These are phyloP conservation scores for Microtus montanus DNA, from an alignment of 2,113 vertebrate genomes.

Conservation along the genomic window DNA sequence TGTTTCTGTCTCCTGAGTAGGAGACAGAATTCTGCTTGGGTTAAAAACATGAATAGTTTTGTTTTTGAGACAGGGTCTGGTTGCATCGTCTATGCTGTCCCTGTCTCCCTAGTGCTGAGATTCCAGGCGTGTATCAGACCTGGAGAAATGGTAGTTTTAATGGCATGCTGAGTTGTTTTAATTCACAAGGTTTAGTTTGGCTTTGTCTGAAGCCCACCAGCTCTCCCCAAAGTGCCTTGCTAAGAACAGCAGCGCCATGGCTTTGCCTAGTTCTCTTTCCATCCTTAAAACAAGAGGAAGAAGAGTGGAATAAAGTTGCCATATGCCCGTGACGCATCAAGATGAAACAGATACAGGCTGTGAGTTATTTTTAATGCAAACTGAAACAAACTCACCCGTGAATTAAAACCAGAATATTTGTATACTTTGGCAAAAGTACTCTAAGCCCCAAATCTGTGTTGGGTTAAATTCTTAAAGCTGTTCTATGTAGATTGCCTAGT, in stretches of 20 bases:
- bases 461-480: constrained; percentile 36
- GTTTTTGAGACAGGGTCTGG: not conserved
- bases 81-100: not conserved
- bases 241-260: not conserved
- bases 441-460: not conserved
- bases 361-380: not conserved
- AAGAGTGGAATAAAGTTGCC: not conserved
- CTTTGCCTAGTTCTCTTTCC: not conserved
- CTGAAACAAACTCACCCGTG: not conserved
- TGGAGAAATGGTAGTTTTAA: not conserved
- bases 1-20: not conserved
- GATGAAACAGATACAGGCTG: not conserved
- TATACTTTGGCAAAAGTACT: constrained; percentile 32
- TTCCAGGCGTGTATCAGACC: not conserved
- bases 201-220: not conserved
- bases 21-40: too few species aligned
- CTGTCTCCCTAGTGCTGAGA: not conserved
- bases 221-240: not conserved
- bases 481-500: not conserved
- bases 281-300: constrained; percentile 6
- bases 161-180: not conserved
- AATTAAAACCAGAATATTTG: constrained; percentile 23
- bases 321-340: not conserved
- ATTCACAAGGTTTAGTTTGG: not conserved
- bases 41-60: not conserved